Evolutionary conservation across 1,140 invertebrate genomes (phyloP).

Genomic region (Heliconius hewitsoni): DNA sequence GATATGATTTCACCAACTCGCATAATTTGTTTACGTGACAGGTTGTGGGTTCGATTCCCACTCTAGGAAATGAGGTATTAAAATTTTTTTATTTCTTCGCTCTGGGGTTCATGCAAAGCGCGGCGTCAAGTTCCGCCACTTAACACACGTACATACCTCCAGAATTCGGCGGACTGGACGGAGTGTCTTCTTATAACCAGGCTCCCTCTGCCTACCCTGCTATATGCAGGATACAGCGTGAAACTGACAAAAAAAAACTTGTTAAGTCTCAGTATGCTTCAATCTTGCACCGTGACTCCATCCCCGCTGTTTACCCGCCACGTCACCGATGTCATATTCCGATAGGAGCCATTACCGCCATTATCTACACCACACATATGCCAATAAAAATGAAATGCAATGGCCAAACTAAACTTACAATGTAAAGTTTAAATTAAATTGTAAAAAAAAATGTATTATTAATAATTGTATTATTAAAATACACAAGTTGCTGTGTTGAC

Average conservation of each 20-base stretch:
- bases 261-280: neutral
- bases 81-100: too few species aligned
- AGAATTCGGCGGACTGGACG: too few species aligned
- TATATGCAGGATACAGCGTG: too few species aligned
- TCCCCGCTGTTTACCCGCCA: constrained; percentile 35
- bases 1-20: too few species aligned
- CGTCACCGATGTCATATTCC: constrained; percentile 38
- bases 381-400: constrained; percentile 27
- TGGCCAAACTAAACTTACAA: constrained; percentile 15
- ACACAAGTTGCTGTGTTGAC: too few species aligned
- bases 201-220: neutral
- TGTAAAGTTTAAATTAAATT: neutral
- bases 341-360: constrained; percentile 35
- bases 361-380: constrained; percentile 19
- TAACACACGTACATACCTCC: too few species aligned
- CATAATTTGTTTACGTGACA: too few species aligned
- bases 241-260: neutral
- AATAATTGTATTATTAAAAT: neutral
- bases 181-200: neutral
- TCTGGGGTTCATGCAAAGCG: too few species aligned
- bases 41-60: too few species aligned
- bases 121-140: too few species aligned
- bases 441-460: neutral
- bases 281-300: neutral
- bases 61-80: too few species aligned